Base-by-base conservation (phyloP, 2,888 invertebrate species). In the Xylota sylvarum region DNA sequence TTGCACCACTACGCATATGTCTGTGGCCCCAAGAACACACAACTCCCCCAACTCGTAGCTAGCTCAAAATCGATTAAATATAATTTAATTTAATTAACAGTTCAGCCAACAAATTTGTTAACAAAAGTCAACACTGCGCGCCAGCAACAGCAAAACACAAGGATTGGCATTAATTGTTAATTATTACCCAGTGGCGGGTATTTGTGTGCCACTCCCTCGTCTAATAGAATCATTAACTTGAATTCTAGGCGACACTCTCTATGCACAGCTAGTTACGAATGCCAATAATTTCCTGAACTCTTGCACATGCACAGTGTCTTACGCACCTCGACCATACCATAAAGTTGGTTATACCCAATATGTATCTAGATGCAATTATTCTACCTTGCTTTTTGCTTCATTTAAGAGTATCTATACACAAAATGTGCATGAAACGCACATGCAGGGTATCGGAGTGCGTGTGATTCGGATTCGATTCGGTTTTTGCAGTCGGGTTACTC, bases 21-120 rank as follows among this genome's bases (percentile, higher is more conserved):
- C 1, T 6, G 27, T 9, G 64, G 19, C 43, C 43, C 14, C 43
- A 14, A 62, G 55, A 55, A 55, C 55, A 70, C 70, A 40, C 40
- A 58, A 65, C 72, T 65, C 76, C 58, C 56, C 32, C 72, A 17
- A 60, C 40, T 55, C 23, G 6, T n/a, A 12, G 5, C 17, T 48
- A 12, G 2, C 17, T 48, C 37, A 23, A 56, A 73, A 72, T 65
- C 85, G 76, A 81, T 85, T 85, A 77, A 72, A 76, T 60, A 43
- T 77, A 85, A 85, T 81, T 81, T 81, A 72, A 80, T 85, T 85
- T 81, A 80, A 81, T 85, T 76, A 81, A 77, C 81, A 67, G 30
- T 80, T 46, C 14, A 40, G 52, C 35, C 14, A 65, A 85, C 80
- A 80, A 85, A 80, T 85, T 80, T 85, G 80, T 85, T 80, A 85